Base-by-base conservation (phyloP, 2,888 invertebrate species). In the Ennomos erosarius region DNA sequence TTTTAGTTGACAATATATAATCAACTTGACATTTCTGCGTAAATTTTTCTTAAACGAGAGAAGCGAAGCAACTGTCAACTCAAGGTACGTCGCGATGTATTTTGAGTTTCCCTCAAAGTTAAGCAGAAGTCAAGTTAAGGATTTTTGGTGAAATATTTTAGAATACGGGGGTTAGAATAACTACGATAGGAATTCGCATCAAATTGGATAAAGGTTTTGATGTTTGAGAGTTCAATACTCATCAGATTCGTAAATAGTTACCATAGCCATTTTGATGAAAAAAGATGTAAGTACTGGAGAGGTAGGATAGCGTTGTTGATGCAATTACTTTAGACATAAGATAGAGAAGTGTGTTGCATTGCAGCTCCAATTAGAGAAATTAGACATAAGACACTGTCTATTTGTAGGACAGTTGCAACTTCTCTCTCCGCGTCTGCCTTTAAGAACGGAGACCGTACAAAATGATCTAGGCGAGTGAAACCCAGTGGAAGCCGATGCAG, bases 391-490 rank as follows among this genome's bases (percentile, higher is more conserved):
- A 55, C 55, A 55, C 50, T 55, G 47, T 46, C 54, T 55, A 59
- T 60, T 60, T 55, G 39, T 52, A 43, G 43, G 47, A 48, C 51
- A 52, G 65, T 66, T 63, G 63, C 51, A 55, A 55, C 65, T 63
- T 65, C 64, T 65, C 63, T 59, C 60, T 59, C 59, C 56, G 48
- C 50, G 51, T 59, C 54, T 55, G 43, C 68, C 65, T 68, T 73
- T 68, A 73, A 76, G 70, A 65, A 73, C 70, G 72, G 70, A 74
- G 77, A 73, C 65, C 70, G 73, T 74, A 76, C 76, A 78, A 78
- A 82, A 81, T 82, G 80, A 81, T 84, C 82, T 84, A 86, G 85
- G 80, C 81, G 82, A 81, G 88, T 84, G 87, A 88, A 87, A 87
- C 79, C 84, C 82, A 76, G 82, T 88, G 85, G 87, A 86, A 84